Evolutionary conservation across 2,888 invertebrate genomes (phyloP), one percentile per base, ranked within the genome.

Genomic region (Dasysyrphus albostriatus): DNA sequence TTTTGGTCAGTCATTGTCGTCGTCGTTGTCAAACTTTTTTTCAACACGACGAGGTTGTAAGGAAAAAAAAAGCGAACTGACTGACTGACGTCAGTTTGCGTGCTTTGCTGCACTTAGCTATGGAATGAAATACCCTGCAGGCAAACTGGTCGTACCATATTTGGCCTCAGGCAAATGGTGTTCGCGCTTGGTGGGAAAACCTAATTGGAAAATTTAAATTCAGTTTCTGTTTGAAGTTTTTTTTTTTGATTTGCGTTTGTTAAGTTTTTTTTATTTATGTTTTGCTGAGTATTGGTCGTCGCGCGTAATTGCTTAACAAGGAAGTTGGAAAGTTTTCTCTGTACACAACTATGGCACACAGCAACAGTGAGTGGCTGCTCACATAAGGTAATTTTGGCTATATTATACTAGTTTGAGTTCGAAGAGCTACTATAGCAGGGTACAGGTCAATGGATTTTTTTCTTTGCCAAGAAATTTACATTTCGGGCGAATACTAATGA

Each of bases 171-270:
- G 84, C 72, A 61, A 69, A 69, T 77, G 81, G 84, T 85, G 81
- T 85, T 76, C 84, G 84, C 84, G 76, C 76, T 81, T 76, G 81
- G 81, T 84, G 84, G 84, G 81, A 84, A 84, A 85, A 81, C 81
- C 84, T 85, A 85, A 85, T 85, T 85, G 84, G 84, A 81, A 85
- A 85, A 85, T 85, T 85, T 81, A 81, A 85, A 85, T 81, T 85
- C 81, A 81, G 84, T 85, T 81, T 81, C 84, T 85, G 76, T 76
- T 76, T 61, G 75, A 47, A 34, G 75, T 69, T 58, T 58, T 16
- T n/a, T 6, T 47, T 61, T 34, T 32, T 24, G 14, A 9, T 63
- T 32, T 56, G 59, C 54, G 54, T 69, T 69, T 54, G 39, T n/a
- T 49, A 49, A 49, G 12, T 47, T 47, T 65, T 49, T 67, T 49